Percentiles rank a stretch among this genome's conserved stretches.
phyloP scores from a whole-genome alignment of 2,797 vertebrate species.

The Anguilla obscura region DNA sequence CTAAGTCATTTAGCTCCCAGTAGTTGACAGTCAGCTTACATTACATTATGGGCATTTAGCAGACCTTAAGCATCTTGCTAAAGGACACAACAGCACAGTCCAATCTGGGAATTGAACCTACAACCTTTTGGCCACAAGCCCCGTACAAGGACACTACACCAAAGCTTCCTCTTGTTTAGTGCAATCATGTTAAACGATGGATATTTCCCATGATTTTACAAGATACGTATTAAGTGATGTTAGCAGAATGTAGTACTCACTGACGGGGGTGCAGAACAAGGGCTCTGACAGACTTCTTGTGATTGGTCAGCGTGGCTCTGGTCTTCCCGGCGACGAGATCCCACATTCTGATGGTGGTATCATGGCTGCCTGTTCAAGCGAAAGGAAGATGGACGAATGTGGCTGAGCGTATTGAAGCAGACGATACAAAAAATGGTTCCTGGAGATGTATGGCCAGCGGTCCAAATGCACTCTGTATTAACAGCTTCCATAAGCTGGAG shows the following conservation, averaged over 20 bases:
- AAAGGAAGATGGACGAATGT: not conserved
- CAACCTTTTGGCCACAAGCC: too few relatives aligned
- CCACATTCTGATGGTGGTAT: constrained; percentile 96
- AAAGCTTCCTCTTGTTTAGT: too few relatives aligned
- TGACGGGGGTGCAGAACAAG: constrained; percentile 91
- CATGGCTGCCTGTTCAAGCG: constrained; percentile 85
- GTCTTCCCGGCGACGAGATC: constrained; percentile 97
- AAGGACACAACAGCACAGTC: too few relatives aligned
- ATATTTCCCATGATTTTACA: too few relatives aligned
- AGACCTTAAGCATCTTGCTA: too few relatives aligned
- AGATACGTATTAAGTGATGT: too few relatives aligned
- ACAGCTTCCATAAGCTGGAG: not conserved
- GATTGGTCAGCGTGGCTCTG: constrained; percentile 96
- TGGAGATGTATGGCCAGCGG: not conserved
- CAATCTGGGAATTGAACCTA: too few relatives aligned
- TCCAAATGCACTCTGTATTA: not conserved
- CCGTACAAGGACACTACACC: too few relatives aligned
- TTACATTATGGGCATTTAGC: too few relatives aligned
- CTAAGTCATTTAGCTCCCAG: too few relatives aligned
- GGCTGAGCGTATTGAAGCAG: constrained; percentile 65
- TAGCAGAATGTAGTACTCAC: constrained; percentile 72
- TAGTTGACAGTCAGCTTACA: too few relatives aligned
- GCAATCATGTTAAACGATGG: not conserved
- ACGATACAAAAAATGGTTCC: constrained; percentile 40
- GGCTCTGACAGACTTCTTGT: constrained; percentile 97